Evolutionary conservation across 2,113 vertebrate species (phyloP), one percentile per base, ranked within the genome.

Genomic region (Phodopus roborovskii): DNA sequence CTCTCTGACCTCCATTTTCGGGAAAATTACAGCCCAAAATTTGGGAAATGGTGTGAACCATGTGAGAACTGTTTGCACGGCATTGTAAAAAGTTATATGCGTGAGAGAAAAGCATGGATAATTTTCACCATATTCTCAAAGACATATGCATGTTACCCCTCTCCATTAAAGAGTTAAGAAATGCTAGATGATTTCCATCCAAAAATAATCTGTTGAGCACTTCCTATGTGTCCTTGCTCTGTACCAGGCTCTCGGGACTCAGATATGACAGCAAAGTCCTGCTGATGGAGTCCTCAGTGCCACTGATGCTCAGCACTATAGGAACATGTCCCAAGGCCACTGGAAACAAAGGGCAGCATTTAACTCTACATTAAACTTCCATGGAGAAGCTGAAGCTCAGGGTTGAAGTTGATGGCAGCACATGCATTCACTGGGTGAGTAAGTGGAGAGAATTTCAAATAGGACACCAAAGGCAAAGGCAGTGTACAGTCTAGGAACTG

Each of bases 21-120:
- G 36, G 48, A 75, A 94, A 96, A 87, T 79, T 71, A 39, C 75
- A 96, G 48, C 78, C 30, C 79, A 74, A 70, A 93, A n/a, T 92
- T 95, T 71, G 73, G 50, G 91, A 94, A 85, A 45, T 45, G 62
- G 48, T 79, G 53, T 68, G 64, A 82, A 84, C 66, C 68, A 36
- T 22, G 16, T 50, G 50, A 83, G 64, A 62, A 90, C 8, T 10
- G 0, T 5, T 53, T 60, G 13, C 17, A 90, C 15, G 20, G 15
- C 33, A 75, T 7, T 62, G 83, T 87, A 74, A 73, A 74, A 73
- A 68, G 48, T 90, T 56, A 48, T 6, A 88, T 26, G 20, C 66
- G 66, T 58, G 88, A 77, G 33, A 96, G 58, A 53, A 70, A 9
- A 66, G 6, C 42, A 75, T 36, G 11, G 39, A 26, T 28, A 36